Base-by-base conservation (phyloP, 1,140 invertebrate species). In the Drosophila suzukii region DNA sequence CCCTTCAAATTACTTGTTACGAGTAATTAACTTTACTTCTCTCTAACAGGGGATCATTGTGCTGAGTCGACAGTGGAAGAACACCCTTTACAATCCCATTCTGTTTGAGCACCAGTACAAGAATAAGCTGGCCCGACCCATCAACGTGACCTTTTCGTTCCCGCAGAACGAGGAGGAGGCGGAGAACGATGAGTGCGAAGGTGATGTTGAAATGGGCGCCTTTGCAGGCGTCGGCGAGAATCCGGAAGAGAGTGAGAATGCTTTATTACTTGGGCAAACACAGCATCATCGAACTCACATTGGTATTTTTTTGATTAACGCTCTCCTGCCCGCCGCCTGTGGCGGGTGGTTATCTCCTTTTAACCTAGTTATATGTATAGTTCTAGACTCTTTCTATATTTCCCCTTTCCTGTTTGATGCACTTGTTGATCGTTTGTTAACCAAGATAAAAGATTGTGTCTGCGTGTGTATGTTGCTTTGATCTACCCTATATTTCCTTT, bases 51-150 rank as follows among this genome's bases (percentile, higher is more conserved):
- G 97, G n/a, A 95, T 98, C 17, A 96, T 98, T 90, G 97, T 98
- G 47, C 91, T 99, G 17, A 98, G 97, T 82, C 94, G 98, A 3
- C 98, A 99, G 91, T 99, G 98, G 98, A 99, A 99, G 93, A 98
- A 98, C 92, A 96, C 98, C 4, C 93, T 99, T 3, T 98, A 99
- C 90, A 98, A 98, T 76, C 98, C 98, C 0, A 93, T 98, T 50
- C 93, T 98, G 38, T 94, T 98, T 54, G 97, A 98, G 81, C 96
- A 98, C 90, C 97, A 97, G 91, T 96, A 97, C 84, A 98, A 97
- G 93, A 96, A 95, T 54, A 96, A 97, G 90, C 93, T 96, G 39
- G 94, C 95, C 70, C 96, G 97, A 81, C 96, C 97, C 13, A 94
- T 97, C 57, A 98, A 97, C 91, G 96, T 98, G 11, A 97, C 97